Base-by-base conservation (phyloP, 2,113 vertebrate species). In the Leucosticte australis region DNA sequence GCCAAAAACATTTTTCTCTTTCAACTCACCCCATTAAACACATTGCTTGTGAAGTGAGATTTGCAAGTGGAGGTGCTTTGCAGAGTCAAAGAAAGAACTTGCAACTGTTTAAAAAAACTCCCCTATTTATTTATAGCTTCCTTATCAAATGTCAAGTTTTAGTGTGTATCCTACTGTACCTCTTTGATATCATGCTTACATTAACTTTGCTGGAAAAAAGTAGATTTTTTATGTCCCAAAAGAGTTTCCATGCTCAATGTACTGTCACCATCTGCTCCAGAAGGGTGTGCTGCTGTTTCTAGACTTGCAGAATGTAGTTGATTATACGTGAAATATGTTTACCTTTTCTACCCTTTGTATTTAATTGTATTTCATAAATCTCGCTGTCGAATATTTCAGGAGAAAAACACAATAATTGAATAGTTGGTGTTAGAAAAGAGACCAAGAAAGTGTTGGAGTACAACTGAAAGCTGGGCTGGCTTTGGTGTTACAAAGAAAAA, bases 71-170 rank as follows among this genome's bases (percentile, higher is more conserved):
- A 87, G 42, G 16, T 87, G 81, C 90, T 95, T 91, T 76, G 59
- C 65, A 27, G 27, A 84, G 71, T n/a, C 82, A 77, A 93, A 96
- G 76, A 75, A 88, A 42, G 44, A 93, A 76, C 33, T 65, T 91
- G 55, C 60, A 83, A 35, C 41, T 57, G 11, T 42, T 87, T 37
- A 17, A 79, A 67, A 68, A 52, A 37, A 11, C 10, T 64, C 17
- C 15, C 50, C 42, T 92, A 63, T 84, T 96, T 92, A 94, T 97
- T 97, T 89, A 76, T 80, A 85, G 41, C 50, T 95, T 55, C 49
- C 35, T 42, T 63, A 62, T 63, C 46, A 49, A 82, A 53, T 56
- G 16, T 70, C 44, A 57, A 78, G 71, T 79, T 35, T 20, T 64
- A 28, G 26, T 50, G 39, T 88, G 42, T 86, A 83, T 76, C 37